A percentile compares a stretch with the other conserved stretches of the same genome.
Conservation (phyloP, 2,888 invertebrate species). For the Agriopis leucophaearia region DNA sequence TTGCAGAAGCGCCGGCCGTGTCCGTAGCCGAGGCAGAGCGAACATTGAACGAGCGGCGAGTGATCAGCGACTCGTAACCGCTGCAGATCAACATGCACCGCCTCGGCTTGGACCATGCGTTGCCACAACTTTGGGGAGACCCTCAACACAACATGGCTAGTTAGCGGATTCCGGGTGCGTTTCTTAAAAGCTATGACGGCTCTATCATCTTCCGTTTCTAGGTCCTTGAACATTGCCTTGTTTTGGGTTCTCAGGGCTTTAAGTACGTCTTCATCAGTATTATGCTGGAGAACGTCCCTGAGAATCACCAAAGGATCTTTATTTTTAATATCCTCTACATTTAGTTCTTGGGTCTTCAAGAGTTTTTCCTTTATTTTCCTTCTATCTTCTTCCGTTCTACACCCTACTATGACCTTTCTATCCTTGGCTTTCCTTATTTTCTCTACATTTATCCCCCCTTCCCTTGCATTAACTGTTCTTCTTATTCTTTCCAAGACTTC, state of each 20-base stretch:
- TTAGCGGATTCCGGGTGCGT: neutral
- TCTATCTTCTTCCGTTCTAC: neutral
- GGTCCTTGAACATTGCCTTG: neutral
- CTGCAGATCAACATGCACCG: neutral
- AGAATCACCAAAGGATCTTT: neutral
- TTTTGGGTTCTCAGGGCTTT: neutral
- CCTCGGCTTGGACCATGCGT: too few relatives aligned
- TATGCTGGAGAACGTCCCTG: neutral
- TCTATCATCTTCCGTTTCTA: neutral
- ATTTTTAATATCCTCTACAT: neutral
- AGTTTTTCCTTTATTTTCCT: neutral
- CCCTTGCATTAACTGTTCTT: neutral
- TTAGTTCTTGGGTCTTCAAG: neutral
- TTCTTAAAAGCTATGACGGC: neutral
- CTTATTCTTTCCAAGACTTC: neutral
- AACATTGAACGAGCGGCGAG: neutral
- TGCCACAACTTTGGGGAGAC: conserved; percentile 20
- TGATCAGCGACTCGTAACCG: neutral
- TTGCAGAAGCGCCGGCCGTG: neutral
- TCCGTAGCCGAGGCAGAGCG: neutral
- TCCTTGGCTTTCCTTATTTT: neutral
- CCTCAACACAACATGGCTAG: neutral
- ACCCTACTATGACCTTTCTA: neutral
- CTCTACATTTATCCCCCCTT: neutral
- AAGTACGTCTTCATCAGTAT: neutral